These are phyloP conservation scores for Hormaphis cornu DNA, from an alignment of 1,140 invertebrate species.

Conservation along the genomic window DNA sequence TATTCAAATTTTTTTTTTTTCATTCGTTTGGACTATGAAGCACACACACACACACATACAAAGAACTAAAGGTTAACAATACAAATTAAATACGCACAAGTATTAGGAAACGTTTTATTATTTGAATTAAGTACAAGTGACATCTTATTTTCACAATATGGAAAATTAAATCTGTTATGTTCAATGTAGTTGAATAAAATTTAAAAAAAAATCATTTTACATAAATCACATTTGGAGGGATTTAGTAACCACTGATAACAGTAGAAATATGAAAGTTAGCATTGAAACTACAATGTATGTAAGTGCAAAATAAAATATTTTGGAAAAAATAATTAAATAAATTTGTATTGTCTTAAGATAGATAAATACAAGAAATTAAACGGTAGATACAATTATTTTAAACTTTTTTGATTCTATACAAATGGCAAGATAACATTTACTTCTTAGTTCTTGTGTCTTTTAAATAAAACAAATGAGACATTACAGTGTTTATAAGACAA, in stretches of 20 bases:
- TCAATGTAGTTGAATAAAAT: neutral
- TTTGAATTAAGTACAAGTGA: constrained; percentile 23
- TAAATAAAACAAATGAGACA: neutral
- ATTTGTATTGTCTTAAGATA: neutral
- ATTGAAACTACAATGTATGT: constrained; percentile 1
- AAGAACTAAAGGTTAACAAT: neutral
- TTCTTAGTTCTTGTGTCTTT: constrained; percentile 3
- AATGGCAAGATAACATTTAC: constrained; percentile 13
- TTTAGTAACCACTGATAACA: neutral
- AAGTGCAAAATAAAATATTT: neutral
- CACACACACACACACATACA: too few relatives aligned
- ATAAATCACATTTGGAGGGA: constrained; percentile 5
- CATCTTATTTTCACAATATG: neutral
- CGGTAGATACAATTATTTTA: neutral
- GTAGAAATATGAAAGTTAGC: neutral
- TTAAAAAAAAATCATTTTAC: neutral
- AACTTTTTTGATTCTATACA: constrained; percentile 26
- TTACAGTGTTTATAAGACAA: neutral
- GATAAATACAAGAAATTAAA: constrained; percentile 1
- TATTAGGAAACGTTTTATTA: constrained; percentile 28
- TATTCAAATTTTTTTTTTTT: too few relatives aligned
- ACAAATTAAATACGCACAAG: neutral
- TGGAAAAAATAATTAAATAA: neutral
- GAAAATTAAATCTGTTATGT: too few relatives aligned
- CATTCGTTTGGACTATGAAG: too few relatives aligned